phyloP scores from a whole-genome alignment of 1,140 invertebrate species.

The Maniola jurtina region DNA sequence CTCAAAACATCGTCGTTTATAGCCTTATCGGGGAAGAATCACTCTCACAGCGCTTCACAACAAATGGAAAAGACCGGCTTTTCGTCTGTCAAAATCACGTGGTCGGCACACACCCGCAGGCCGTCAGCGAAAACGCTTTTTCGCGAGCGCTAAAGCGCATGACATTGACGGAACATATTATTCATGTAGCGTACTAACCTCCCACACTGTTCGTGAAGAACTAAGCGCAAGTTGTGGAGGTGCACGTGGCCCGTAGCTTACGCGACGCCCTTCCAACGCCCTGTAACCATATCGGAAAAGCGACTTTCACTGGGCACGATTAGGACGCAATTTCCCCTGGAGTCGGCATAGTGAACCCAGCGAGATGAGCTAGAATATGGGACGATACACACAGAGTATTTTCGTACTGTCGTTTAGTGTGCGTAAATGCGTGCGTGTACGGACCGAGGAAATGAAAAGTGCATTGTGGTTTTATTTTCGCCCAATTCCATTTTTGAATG shows the following conservation, averaged over 20 bases:
- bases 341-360: constrained; percentile 33
- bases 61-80: constrained; percentile 49
- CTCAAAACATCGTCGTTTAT: constrained; percentile 33
- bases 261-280: constrained; percentile 71
- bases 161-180: constrained; percentile 59
- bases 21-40: constrained; percentile 47
- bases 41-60: constrained; percentile 44
- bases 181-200: constrained; percentile 73
- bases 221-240: constrained; percentile 74
- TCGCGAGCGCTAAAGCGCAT: constrained; percentile 62
- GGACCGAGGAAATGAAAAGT: constrained; percentile 57
- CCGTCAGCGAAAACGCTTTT: constrained; percentile 51
- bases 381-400: constrained; percentile 71
- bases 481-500: constrained; percentile 29
- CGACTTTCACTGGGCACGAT: constrained; percentile 55
- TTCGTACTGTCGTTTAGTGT: constrained; percentile 65
- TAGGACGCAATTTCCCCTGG: constrained; percentile 56
- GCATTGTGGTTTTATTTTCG: constrained; percentile 52
- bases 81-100: constrained; percentile 72
- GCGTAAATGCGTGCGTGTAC: constrained; percentile 52
- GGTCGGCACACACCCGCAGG: constrained; percentile 43
- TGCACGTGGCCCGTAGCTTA: constrained; percentile 73
- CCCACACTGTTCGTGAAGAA: constrained; percentile 76
- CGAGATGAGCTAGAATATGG: constrained; percentile 71
- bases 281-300: constrained; percentile 51